Conservation (phyloP, 2,888 invertebrate genomes). For the Leucania comma region DNA sequence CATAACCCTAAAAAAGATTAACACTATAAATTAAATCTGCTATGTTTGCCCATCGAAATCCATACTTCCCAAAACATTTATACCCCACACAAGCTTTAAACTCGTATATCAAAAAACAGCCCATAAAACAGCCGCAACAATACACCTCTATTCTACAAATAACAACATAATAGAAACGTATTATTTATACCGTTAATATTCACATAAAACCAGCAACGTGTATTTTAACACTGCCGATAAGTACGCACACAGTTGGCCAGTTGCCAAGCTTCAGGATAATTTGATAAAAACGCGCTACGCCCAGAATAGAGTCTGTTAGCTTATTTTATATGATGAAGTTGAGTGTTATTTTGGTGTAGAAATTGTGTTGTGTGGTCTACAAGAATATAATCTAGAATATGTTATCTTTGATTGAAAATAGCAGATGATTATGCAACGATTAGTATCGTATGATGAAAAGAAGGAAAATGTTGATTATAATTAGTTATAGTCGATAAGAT, state of each 20-base stretch:
- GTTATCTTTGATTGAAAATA: background rate
- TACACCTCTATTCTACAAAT: constrained; percentile 8
- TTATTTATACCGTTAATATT: constrained; percentile 62
- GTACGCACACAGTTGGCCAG: constrained; percentile 70
- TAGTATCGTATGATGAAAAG: background rate
- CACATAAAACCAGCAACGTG: constrained; percentile 58
- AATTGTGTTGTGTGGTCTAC: constrained; percentile 33
- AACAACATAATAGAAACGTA: constrained; percentile 58
- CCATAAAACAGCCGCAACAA: constrained; percentile 22
- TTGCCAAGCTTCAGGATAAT: constrained; percentile 81
- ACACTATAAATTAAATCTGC: no score
- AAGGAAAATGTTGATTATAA: background rate
- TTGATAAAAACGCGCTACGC: constrained; percentile 83
- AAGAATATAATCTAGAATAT: background rate
- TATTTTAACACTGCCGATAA: constrained; percentile 61
- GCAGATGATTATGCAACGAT: background rate
- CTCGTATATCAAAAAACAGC: constrained; percentile 1
- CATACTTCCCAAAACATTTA: background rate
- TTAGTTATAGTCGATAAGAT: no score
- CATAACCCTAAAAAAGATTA: no score
- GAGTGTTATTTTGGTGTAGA: constrained; percentile 21
- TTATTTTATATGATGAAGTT: constrained; percentile 41
- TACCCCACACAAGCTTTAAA: background rate
- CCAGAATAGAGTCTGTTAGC: constrained; percentile 67
- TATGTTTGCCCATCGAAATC: no score